phyloP scores from a whole-genome alignment of 2,113 vertebrate species.

The Sciurus niger region DNA sequence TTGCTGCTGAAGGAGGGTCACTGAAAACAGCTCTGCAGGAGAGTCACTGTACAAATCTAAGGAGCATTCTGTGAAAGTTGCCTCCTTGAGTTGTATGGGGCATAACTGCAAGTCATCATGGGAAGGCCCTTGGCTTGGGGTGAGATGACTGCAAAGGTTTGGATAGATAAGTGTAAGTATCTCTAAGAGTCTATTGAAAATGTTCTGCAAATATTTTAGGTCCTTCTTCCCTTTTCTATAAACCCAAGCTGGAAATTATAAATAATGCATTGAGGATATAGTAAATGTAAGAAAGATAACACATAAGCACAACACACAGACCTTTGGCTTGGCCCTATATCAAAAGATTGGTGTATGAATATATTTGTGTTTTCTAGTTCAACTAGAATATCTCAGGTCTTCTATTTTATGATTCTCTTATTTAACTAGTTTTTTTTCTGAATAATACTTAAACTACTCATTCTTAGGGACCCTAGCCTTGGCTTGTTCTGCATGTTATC shows the following conservation, averaged over 20 bases:
- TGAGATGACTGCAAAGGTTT: not conserved
- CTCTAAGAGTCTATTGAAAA: conserved; percentile 25
- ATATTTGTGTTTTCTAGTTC: conserved; percentile 44
- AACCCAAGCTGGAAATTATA: not conserved
- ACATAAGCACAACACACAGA: not conserved
- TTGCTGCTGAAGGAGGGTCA: not conserved
- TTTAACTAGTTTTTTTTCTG: not conserved
- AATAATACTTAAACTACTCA: not conserved
- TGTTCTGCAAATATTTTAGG: not conserved
- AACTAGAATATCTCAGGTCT: conserved; percentile 24
- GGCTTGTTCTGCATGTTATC: not conserved
- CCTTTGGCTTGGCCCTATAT: not conserved
- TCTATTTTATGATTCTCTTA: conserved; percentile 17
- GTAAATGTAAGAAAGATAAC: not conserved
- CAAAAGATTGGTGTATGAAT: not conserved
- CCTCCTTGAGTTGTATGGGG: not conserved
- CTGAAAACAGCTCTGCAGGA: not conserved
- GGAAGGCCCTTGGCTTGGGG: not conserved
- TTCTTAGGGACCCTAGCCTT: not conserved
- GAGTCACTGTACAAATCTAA: not conserved
- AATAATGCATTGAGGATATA: not conserved
- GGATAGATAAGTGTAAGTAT: not conserved
- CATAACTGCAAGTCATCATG: not conserved
- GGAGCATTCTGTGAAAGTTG: fast-evolving
- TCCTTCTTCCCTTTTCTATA: not conserved